Conservation (phyloP, 1,140 invertebrate species). For the Cotesia chilonis region DNA sequence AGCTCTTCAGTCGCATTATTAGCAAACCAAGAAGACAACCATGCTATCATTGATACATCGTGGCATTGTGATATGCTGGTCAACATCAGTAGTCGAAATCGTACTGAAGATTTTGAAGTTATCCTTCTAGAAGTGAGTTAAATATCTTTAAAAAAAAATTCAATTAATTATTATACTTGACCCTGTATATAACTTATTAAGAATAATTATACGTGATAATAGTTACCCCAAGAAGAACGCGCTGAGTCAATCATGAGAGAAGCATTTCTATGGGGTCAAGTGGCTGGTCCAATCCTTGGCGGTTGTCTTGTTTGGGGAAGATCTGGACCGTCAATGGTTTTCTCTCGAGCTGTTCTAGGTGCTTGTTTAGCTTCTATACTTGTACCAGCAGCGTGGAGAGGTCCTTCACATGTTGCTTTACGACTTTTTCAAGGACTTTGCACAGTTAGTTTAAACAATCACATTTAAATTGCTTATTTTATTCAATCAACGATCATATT, state of each 20-base stretch:
- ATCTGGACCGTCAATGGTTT: constrained; percentile 68
- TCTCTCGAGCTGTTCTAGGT: constrained; percentile 67
- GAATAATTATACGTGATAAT: constrained; percentile 40
- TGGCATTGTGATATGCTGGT: constrained; percentile 64
- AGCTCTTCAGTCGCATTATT: constrained; percentile 68
- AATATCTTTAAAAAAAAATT: neutral
- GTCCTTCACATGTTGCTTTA: constrained; percentile 68
- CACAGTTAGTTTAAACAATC: constrained; percentile 57
- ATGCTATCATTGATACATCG: constrained; percentile 62
- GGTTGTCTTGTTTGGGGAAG: constrained; percentile 69
- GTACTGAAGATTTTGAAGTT: constrained; percentile 59
- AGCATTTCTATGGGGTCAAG: constrained; percentile 69
- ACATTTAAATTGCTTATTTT: too few relatives aligned
- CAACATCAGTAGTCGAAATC: constrained; percentile 59
- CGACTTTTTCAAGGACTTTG: constrained; percentile 69
- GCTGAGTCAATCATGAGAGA: constrained; percentile 68
- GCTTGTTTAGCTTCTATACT: constrained; percentile 67
- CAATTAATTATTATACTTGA: too few relatives aligned
- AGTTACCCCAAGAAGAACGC: constrained; percentile 66
- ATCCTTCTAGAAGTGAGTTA: constrained; percentile 57
- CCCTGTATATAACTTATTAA: neutral
- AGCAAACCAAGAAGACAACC: constrained; percentile 64
- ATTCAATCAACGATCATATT: too few relatives aligned
- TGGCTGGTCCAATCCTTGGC: constrained; percentile 67
- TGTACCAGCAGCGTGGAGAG: constrained; percentile 69